phyloP scores from a whole-genome alignment of 2,797 vertebrate species.

The Falco peregrinus region DNA sequence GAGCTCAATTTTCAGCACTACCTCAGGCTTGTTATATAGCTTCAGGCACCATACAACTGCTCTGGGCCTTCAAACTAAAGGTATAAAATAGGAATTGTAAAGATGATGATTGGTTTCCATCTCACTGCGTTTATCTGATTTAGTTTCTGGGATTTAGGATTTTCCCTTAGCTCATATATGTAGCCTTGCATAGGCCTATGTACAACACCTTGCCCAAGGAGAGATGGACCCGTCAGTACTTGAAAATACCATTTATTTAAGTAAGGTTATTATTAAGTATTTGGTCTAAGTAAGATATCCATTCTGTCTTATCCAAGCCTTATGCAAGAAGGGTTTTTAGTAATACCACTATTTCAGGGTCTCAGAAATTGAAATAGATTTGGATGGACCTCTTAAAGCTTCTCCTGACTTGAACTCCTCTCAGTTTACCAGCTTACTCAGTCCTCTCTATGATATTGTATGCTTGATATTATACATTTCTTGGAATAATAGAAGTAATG shows the following conservation, averaged over 20 bases:
- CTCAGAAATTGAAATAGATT: background rate
- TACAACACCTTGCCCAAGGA: background rate
- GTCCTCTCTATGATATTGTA: background rate
- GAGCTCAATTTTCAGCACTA: background rate
- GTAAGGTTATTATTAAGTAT: background rate
- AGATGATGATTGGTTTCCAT: background rate
- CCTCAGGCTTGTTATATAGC: background rate
- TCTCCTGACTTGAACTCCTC: background rate
- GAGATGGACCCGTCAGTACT: background rate
- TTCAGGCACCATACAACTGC: background rate
- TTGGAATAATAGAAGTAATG: background rate
- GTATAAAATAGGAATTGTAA: background rate
- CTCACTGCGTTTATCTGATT: background rate
- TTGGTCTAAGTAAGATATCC: background rate
- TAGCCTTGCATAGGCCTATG: background rate
- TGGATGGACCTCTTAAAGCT: background rate
- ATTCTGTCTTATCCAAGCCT: background rate
- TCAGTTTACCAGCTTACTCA: background rate
- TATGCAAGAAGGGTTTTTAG: background rate
- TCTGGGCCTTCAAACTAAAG: background rate
- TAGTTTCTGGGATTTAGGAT: background rate
- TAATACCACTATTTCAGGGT: background rate
- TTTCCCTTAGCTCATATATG: background rate
- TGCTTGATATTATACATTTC: background rate
- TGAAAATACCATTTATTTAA: background rate